A percentile compares a stretch with the other conserved stretches of the same genome.
Conservation (phyloP, 2,113 vertebrate genomes). For the Epinephelus lanceolatus region DNA sequence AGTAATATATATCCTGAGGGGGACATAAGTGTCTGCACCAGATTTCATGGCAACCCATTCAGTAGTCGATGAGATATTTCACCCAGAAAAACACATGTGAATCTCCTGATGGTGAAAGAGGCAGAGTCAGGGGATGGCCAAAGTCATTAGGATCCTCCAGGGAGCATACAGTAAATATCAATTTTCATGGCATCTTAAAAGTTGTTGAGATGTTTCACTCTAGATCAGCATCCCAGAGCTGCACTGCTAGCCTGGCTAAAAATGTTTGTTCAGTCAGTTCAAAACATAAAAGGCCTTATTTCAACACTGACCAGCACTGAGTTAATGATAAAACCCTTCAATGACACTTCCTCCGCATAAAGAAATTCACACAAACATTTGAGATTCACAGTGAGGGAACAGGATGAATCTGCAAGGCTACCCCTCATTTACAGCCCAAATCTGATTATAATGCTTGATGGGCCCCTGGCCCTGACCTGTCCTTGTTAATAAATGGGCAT, state of each 20-base stretch:
- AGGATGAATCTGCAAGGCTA: slow-evolving; percentile 12
- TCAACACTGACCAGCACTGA: not conserved
- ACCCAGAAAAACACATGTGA: no score
- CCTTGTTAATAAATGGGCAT: slow-evolving; percentile 12
- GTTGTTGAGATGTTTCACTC: not conserved
- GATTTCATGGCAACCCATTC: no score
- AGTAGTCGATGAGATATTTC: no score
- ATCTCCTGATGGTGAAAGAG: not conserved
- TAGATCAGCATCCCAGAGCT: not conserved
- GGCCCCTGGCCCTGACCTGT: slow-evolving; percentile 18
- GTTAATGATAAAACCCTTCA: not conserved
- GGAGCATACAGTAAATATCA: not conserved
- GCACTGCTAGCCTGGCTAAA: not conserved
- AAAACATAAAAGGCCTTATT: not conserved
- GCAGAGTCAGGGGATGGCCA: not conserved
- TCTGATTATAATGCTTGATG: slow-evolving; percentile 23
- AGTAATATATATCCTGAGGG: no score
- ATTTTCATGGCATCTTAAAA: not conserved
- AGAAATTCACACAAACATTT: slow-evolving; percentile 16
- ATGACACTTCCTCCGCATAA: not conserved
- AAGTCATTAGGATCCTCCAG: not conserved
- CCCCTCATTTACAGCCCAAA: slow-evolving; percentile 19
- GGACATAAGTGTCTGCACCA: no score
- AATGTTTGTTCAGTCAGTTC: no score
- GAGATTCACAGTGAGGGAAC: not conserved